Evolutionary conservation across 1,140 invertebrate genomes (phyloP).

Genomic region (Micrasema minimum): DNA sequence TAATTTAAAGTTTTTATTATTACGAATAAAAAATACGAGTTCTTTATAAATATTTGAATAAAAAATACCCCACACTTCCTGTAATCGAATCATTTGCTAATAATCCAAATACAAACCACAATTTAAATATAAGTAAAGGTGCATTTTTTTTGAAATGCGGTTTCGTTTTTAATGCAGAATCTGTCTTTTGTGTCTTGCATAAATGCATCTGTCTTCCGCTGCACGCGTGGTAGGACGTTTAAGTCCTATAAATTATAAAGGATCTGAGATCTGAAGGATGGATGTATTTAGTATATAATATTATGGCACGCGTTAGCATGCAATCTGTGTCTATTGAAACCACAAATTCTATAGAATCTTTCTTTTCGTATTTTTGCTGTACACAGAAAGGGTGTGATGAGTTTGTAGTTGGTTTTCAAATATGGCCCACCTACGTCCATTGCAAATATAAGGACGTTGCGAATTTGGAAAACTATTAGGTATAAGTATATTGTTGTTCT

Average conservation of each 20-base stretch:
- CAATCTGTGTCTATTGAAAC: conserved; percentile 14
- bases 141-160: conserved; percentile 21
- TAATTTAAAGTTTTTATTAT: no score
- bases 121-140: conserved; percentile 10
- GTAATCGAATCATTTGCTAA: not conserved
- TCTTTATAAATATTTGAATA: no score
- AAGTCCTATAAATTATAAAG: not conserved
- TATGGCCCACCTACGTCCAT: no score
- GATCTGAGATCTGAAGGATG: conserved; percentile 20
- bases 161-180: conserved; percentile 11
- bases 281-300: no score
- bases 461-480: no score
- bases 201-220: conserved; percentile 34
- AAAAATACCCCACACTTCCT: conserved; percentile 6
- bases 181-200: conserved; percentile 16
- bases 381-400: no score
- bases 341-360: no score
- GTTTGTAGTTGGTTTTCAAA: no score
- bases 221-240: conserved; percentile 19
- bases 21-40: no score
- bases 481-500: no score
- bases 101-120: conserved; percentile 10
- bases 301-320: conserved; percentile 39
- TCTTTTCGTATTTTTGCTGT: no score
- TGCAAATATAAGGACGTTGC: no score